Evolutionary conservation across 2,888 invertebrate species (phyloP).

Genomic region (Cyclophora albipunctata): DNA sequence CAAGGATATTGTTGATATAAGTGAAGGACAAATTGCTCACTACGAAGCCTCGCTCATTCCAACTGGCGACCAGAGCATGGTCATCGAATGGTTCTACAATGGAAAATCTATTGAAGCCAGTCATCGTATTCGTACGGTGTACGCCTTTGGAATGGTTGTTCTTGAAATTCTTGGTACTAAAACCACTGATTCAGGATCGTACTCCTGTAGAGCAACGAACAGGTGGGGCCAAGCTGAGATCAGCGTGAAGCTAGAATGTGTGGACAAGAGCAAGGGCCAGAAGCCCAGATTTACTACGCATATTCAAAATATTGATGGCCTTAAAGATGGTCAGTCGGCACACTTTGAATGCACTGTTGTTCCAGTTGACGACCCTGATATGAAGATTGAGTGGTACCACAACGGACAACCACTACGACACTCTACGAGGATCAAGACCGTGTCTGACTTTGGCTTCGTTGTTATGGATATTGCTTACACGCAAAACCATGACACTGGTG

Average conservation of each 20-base stretch:
- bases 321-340: constrained; percentile 94
- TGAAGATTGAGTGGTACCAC: constrained; percentile 97
- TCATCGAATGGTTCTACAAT: constrained; percentile 97
- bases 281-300: constrained; percentile 93
- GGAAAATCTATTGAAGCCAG: constrained; percentile 91
- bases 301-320: constrained; percentile 86
- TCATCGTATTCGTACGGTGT: constrained; percentile 93
- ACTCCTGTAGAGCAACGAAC: constrained; percentile 91
- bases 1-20: constrained; percentile 86
- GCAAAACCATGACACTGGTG: constrained; percentile 93
- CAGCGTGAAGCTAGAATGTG: constrained; percentile 86
- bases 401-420: constrained; percentile 93
- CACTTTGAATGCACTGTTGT: constrained; percentile 96
- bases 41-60: constrained; percentile 98
- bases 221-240: constrained; percentile 92
- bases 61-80: constrained; percentile 94
- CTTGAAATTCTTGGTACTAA: constrained; percentile 96
- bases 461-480: constrained; percentile 96
- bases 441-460: constrained; percentile 96
- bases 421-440: constrained; percentile 92
- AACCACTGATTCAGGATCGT: constrained; percentile 92
- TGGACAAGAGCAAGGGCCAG: constrained; percentile 89
- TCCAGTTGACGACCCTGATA: constrained; percentile 94
- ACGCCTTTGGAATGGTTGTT: constrained; percentile 98
- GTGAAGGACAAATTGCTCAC: constrained; percentile 97